These are phyloP conservation scores for Pocillopora verrucosa DNA, from an alignment of 64 coral and sea anemone genomes.

Conservation along the genomic window DNA sequence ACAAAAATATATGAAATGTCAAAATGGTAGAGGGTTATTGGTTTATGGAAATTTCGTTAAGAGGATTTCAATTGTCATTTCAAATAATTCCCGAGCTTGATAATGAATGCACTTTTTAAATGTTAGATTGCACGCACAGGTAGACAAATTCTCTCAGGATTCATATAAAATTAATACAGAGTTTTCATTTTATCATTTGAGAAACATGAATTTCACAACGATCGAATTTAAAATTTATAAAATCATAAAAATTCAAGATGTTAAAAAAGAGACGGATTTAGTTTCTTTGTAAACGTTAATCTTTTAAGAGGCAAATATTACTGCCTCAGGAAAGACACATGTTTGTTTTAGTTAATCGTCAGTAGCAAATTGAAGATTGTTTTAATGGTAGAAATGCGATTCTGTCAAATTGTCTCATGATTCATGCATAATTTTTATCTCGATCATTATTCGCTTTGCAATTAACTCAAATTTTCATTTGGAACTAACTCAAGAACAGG, in stretches of 20 bases:
- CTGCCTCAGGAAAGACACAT: background rate
- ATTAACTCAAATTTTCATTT: no score
- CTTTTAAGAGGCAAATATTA: background rate
- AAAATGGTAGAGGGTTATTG: background rate
- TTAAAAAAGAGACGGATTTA: background rate
- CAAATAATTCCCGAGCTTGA: background rate
- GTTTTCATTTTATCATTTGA: no score
- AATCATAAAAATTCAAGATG: background rate
- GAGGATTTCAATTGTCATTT: background rate
- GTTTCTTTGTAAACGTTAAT: constrained; percentile 29
- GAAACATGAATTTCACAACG: no score
- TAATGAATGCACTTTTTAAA: no score
- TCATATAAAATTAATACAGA: no score
- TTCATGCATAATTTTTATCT: background rate
- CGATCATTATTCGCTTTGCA: background rate
- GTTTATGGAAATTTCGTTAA: background rate
- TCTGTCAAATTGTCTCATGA: background rate
- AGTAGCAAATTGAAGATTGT: background rate
- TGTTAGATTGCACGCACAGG: no score
- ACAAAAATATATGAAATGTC: background rate
- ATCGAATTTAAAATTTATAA: background rate
- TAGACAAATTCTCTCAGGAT: no score
- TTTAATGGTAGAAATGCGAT: no score
- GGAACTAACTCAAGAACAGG: no score
- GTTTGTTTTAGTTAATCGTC: background rate